Conservation (phyloP, 1,140 invertebrate species). For the Drosophila sp. region DNA sequence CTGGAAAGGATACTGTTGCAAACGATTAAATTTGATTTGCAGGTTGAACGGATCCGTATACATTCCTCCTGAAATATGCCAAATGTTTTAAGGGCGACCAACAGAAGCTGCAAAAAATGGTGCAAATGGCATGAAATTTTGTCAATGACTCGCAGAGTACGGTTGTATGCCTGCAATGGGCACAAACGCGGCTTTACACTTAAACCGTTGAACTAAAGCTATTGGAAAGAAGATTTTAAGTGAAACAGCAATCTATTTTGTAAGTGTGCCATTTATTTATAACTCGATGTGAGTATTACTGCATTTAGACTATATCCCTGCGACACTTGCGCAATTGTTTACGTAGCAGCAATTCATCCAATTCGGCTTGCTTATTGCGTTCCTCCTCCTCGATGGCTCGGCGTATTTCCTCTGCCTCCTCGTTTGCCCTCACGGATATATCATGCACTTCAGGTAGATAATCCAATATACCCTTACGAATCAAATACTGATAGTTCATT, state of each 20-base stretch:
- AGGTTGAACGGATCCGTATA: slow-evolving; percentile 98
- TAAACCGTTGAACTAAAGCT: too few species aligned
- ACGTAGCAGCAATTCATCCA: slow-evolving; percentile 57
- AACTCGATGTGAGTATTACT: too few species aligned
- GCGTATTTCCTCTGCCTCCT: slow-evolving; percentile 68
- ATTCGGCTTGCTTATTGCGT: slow-evolving; percentile 56
- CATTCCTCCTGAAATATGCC: slow-evolving; percentile 97
- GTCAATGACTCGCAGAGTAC: slow-evolving; percentile 99
- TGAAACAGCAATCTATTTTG: too few species aligned
- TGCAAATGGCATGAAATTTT: slow-evolving; percentile 99
- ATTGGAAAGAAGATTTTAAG: too few species aligned
- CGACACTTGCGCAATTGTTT: slow-evolving; percentile 78
- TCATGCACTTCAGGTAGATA: slow-evolving; percentile 59
- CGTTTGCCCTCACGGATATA: slow-evolving; percentile 63
- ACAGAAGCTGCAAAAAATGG: slow-evolving; percentile 96
- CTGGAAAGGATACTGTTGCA: slow-evolving; percentile 97
- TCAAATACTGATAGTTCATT: slow-evolving; percentile 71
- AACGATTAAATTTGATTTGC: slow-evolving; percentile 99
- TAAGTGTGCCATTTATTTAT: too few species aligned
- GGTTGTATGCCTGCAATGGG: slow-evolving; percentile 98
- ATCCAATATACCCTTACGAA: slow-evolving; percentile 71
- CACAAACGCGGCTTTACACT: slow-evolving; percentile 84
- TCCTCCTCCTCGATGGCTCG: slow-evolving; percentile 69
- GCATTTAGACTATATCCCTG: slow-evolving; percentile 63
- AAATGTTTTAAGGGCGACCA: slow-evolving; percentile 98